Evolutionary conservation across 1,140 invertebrate species (phyloP), one percentile per base, ranked within the genome.

Genomic region (Polypedilum vanderplanki): DNA sequence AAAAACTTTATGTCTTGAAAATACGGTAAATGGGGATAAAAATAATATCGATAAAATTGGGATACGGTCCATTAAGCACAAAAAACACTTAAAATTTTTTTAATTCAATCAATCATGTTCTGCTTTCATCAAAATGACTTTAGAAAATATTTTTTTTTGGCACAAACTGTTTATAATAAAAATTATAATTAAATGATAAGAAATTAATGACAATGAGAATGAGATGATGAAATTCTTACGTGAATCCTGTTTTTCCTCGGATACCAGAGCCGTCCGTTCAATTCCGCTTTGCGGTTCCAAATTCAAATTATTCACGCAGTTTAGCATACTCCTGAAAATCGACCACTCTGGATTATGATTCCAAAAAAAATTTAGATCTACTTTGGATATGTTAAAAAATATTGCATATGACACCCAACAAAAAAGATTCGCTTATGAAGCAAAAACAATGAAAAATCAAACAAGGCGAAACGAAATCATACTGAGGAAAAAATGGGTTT

Each of bases 251-350:
- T 91, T 90, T 84, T 90, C 89, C 85, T 91, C 89, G 79, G 88
- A 87, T 85, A 91, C 90, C 83, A 91, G 86, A 82, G 89, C 88
- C 83, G 89, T 88, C 83, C 88, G 89, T 85, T 91, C 89, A 80
- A 88, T 87, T 79, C 87, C 87, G 82, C 89, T 86, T 86, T 89
- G 88, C 83, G 88, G 88, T 83, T 91, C 90, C 86, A 90, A 87
- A 80, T 88, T 87, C 86, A 90, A 87, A 80, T 88, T 87, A 87
- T 91, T 91, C 85, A 90, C 90, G 86, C 89, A 90, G 87, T 91
- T 91, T 86, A 91, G 86, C 89, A 90, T 91, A 88, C 90, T 91
- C 89, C 89, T 90, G 89, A 87, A 89, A 89, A 84, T 87, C 82
- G 84, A 85, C 85, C 84, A 85, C 83, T 85, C 85, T 85, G 82